Conservation (phyloP, 2,797 vertebrate species). For the Phyllotis vaccarum region DNA sequence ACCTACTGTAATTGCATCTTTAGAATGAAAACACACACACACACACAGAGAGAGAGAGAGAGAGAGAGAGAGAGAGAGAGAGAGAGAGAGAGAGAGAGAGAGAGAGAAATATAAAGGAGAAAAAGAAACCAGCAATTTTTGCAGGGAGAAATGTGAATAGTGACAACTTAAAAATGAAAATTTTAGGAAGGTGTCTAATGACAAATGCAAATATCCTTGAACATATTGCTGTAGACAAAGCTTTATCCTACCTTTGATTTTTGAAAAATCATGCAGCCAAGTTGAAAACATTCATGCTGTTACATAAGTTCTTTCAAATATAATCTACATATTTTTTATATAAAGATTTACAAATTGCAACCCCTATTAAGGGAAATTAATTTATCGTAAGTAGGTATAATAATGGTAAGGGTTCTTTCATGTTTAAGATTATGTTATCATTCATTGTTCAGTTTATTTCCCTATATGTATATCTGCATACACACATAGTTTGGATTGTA, state of each 20-base stretch:
- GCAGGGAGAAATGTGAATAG: slow-evolving; percentile 41
- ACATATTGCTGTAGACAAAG: slow-evolving; percentile 9
- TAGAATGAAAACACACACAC: not conserved
- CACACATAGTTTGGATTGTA: not conserved
- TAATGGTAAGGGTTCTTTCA: not conserved
- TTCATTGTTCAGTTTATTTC: not conserved
- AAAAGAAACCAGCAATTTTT: not conserved
- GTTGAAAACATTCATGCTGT: not conserved
- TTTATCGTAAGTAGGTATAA: not conserved
- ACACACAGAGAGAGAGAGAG: too few species aligned
- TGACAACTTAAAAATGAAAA: slow-evolving; percentile 18
- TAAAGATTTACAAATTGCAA: not conserved
- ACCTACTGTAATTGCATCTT: slow-evolving; percentile 65
- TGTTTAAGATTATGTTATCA: not conserved
- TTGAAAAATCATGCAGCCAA: slow-evolving; percentile 12
- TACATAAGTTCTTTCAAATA: not conserved
- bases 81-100: too few species aligned
- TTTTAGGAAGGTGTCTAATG: slow-evolving; percentile 50
- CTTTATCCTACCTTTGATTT: slow-evolving; percentile 54
- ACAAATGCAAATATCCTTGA: slow-evolving; percentile 57
- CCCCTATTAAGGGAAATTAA: not conserved
- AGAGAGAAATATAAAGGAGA: not conserved
- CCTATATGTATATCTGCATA: not conserved
- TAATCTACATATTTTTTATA: not conserved
- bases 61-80: too few species aligned